A percentile compares a stretch with the other conserved stretches of the same genome.
These are phyloP conservation scores for Cataglyphis cursor DNA, from an alignment of 2,888 invertebrate genomes.

Conservation along the genomic window DNA sequence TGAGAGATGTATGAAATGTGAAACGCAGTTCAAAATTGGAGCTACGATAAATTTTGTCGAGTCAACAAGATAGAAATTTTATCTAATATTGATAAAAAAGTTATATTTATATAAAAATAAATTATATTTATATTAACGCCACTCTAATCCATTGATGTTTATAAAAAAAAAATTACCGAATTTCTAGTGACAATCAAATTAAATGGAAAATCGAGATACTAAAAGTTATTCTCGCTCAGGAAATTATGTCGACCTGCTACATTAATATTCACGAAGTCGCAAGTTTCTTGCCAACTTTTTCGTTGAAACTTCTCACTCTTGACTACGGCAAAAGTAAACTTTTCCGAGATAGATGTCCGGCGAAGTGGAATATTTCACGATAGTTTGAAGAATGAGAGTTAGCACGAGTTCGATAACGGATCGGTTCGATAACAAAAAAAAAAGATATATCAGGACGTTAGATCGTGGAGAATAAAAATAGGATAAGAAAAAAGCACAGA, in stretches of 20 bases:
- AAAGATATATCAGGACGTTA: conserved; percentile 18
- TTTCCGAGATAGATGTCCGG: conserved; percentile 40
- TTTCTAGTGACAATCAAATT: conserved; percentile 8
- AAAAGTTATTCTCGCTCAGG: background rate
- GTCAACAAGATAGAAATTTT: conserved; percentile 9
- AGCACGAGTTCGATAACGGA: conserved; percentile 61
- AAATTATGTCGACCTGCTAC: conserved; percentile 8
- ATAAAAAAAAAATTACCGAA: background rate
- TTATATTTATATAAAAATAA: conserved; percentile 10
- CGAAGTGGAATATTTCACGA: conserved; percentile 33
- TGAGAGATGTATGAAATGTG: conserved; percentile 35
- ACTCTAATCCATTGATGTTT: background rate
- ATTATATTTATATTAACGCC: background rate
- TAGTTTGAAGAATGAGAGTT: conserved; percentile 39
- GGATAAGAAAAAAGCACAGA: conserved; percentile 58
- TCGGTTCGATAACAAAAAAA: conserved; percentile 9
- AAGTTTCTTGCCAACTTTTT: conserved; percentile 36
- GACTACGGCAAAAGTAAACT: conserved; percentile 17
- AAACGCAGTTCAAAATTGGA: conserved; percentile 26
- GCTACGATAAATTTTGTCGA: conserved; percentile 21
- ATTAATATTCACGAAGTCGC: conserved; percentile 35
- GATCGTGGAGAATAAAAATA: conserved; percentile 49
- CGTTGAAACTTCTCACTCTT: conserved; percentile 32
- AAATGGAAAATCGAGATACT: conserved; percentile 18
- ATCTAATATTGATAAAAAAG: conserved; percentile 15